Conservation (phyloP, 2,797 vertebrate genomes). For the Tapera naevia region DNA sequence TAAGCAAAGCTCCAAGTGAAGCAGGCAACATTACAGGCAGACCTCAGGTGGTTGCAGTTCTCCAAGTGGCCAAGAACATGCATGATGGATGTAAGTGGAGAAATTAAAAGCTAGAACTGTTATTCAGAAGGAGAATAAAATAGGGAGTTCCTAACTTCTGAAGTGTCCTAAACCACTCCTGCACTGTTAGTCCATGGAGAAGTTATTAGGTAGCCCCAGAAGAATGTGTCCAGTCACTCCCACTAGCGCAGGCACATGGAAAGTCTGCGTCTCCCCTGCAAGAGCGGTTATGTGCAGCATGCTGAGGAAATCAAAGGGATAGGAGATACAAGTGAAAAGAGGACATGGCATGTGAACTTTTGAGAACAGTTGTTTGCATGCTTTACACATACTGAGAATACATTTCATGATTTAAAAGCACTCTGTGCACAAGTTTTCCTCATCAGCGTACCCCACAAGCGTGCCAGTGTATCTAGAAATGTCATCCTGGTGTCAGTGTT, state of each 20-base stretch:
- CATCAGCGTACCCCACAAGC: not conserved
- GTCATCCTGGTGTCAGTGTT: not conserved
- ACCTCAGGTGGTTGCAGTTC: not conserved
- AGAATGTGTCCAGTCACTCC: not conserved
- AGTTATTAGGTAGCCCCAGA: not conserved
- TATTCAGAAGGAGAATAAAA: not conserved
- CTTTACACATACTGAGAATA: not conserved
- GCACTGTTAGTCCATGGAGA: not conserved
- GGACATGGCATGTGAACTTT: not conserved
- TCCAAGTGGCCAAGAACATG: not conserved
- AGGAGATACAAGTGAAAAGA: not conserved
- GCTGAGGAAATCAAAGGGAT: not conserved
- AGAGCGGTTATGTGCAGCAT: rapidly evolving
- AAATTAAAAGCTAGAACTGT: not conserved
- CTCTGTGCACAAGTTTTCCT: not conserved
- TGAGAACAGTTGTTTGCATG: not conserved
- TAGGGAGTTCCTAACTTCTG: conserved; percentile 12
- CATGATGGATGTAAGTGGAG: not conserved
- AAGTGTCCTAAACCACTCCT: not conserved
- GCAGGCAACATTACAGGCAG: not conserved
- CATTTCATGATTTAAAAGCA: not conserved
- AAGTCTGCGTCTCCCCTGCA: not conserved
- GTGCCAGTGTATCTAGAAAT: not conserved
- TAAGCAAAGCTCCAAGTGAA: not conserved
- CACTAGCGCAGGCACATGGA: rapidly evolving